Base-by-base conservation (phyloP, 2,113 vertebrate species). In the Tenebrosternarchus preto region DNA sequence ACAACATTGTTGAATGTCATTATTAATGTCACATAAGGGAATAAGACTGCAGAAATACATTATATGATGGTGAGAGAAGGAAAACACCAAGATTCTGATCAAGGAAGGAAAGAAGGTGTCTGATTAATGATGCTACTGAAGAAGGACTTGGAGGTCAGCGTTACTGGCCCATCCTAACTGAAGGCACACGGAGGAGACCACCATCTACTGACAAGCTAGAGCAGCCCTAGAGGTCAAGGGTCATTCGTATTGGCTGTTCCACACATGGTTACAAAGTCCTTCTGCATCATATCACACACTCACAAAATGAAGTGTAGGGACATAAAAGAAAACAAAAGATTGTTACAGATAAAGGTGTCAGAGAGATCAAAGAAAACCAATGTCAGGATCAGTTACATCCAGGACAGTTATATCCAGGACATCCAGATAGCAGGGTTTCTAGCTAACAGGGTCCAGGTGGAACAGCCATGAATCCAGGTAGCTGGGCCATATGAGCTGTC, bases 341-440 rank as follows among this genome's bases (percentile, higher is more conserved):
- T 31, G 66, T 29, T 73, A 78, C 31, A 82, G n/a, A n/a, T n/a
- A 66, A 74, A 69, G 53, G 81, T 59, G 69, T 50, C 24, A 66
- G 69, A 78, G 67, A 56, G 25, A 27, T 76, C 56, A 80, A 55
- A 76, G 60, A 33, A 71, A 36, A 76, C n/a, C n/a, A n/a, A n/a
- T n/a, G n/a, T n/a, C n/a, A n/a, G n/a, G n/a, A n/a, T n/a, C n/a
- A n/a, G n/a, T n/a, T n/a, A n/a, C n/a, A n/a, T n/a, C 50, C 0
- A 29, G 59, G 74, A 74, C 29, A 17, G 16, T 64, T 60, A 71
- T 0, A 43, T 50, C 43, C 68, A 80, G 59, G 66, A 43, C 36
- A 39, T 16, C 70, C 22, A 66, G n/a, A 80, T 22, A 64, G 59
- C 60, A 78, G 43, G 50, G 24, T 29, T n/a, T 68, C 29, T 8